Percentiles rank a stretch among this genome's conserved stretches.
Evolutionary conservation across 2,888 invertebrate genomes (phyloP).

Genomic region (Parascotia fuliginaria): DNA sequence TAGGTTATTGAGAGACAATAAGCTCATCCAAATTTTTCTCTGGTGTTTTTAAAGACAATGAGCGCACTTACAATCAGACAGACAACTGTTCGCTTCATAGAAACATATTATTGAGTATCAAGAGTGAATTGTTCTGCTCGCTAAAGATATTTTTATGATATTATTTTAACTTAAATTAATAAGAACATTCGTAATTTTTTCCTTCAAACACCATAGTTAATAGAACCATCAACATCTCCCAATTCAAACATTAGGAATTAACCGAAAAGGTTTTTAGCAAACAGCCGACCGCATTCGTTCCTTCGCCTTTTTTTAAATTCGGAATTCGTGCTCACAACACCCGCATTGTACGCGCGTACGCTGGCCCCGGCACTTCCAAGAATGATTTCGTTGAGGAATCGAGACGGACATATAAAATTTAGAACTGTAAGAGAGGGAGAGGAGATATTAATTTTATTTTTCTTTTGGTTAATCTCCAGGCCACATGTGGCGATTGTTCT

Average conservation of each 20-base stretch:
- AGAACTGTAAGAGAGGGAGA: slow-evolving; percentile 46
- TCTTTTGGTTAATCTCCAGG: slow-evolving; percentile 81
- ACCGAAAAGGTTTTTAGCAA: slow-evolving; percentile 69
- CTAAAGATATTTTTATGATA: no score
- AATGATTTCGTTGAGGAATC: slow-evolving; percentile 76
- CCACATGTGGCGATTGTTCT: slow-evolving; percentile 85
- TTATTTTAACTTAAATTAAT: no score
- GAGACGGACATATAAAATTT: slow-evolving; percentile 49
- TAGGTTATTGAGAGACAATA: no score
- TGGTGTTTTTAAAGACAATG: no score
- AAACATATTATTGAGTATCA: no score
- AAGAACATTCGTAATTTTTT: no score
- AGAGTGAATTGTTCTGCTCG: no score
- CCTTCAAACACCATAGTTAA: slow-evolving; percentile 13
- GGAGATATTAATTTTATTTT: slow-evolving; percentile 77
- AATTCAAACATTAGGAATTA: slow-evolving; percentile 56
- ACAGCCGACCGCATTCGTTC: slow-evolving; percentile 56
- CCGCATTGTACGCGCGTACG: slow-evolving; percentile 80
- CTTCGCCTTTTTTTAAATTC: slow-evolving; percentile 66
- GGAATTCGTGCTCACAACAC: slow-evolving; percentile 79
- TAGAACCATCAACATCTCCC: slow-evolving; percentile 26
- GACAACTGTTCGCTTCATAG: no score
- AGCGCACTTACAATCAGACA: no score
- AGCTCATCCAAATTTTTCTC: no score
- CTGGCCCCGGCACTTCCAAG: slow-evolving; percentile 76